Evolutionary conservation across 1,140 invertebrate genomes (phyloP).

Genomic region (Zaprionus africanus): DNA sequence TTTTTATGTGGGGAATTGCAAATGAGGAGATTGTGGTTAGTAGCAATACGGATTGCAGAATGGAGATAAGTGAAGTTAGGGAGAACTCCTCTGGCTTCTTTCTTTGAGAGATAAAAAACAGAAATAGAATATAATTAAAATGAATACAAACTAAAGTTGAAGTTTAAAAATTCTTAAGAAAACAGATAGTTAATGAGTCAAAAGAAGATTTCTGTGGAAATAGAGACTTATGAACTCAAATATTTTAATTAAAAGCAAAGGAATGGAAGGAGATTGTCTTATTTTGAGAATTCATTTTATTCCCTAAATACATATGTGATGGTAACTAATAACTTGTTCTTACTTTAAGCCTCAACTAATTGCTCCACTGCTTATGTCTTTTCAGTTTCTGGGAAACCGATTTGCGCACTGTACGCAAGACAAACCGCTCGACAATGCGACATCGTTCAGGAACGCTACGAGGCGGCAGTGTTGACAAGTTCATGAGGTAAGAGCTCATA

Average conservation of each 20-base stretch:
- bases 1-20: neutral
- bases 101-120: neutral
- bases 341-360: neutral
- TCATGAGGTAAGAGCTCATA: constrained; percentile 65
- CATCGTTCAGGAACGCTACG: constrained; percentile 43
- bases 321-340: neutral
- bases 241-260: neutral
- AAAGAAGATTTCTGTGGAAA: neutral
- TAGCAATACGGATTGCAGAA: neutral
- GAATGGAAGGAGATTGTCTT: neutral
- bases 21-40: constrained; percentile 8
- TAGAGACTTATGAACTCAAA: neutral
- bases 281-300: no score
- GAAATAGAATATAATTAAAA: neutral
- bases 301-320: no score
- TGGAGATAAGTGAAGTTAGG: neutral
- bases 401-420: constrained; percentile 89
- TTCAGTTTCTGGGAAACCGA: constrained; percentile 90
- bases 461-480: constrained; percentile 55
- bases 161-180: neutral
- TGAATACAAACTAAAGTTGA: neutral
- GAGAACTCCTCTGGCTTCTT: neutral
- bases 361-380: neutral
- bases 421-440: constrained; percentile 85
- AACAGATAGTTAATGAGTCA: no score